phyloP scores from a whole-genome alignment of 2,113 vertebrate species.

The Narcine bancroftii region DNA sequence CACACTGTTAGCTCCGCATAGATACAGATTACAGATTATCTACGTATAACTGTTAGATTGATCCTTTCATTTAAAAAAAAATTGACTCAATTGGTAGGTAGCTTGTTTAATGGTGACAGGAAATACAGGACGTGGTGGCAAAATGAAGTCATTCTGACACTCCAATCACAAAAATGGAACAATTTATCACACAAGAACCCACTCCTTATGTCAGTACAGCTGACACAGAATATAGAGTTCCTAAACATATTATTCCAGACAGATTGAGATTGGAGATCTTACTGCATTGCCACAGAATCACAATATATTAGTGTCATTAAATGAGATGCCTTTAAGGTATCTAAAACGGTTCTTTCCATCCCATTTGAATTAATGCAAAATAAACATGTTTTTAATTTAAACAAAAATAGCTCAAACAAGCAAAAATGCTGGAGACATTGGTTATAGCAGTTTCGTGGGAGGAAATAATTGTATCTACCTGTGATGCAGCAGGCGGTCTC shows the following conservation, averaged over 20 bases:
- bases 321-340: no score
- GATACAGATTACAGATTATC: not conserved
- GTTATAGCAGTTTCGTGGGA: not conserved
- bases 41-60: not conserved
- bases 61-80: not conserved
- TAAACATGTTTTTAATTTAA: not conserved
- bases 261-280: not conserved
- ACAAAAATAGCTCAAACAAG: not conserved
- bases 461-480: not conserved
- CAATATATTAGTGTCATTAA: not conserved
- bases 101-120: not conserved
- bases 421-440: not conserved
- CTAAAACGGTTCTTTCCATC: not conserved
- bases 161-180: not conserved
- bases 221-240: no score
- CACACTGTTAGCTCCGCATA: not conserved
- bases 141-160: not conserved
- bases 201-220: not conserved
- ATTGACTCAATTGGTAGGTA: not conserved
- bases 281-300: not conserved
- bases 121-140: no score
- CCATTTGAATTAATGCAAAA: not conserved
- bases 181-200: not conserved
- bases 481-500: not conserved
- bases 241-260: not conserved